These are phyloP conservation scores for Tachystola acroxantha DNA, from an alignment of 2,888 invertebrate genomes.

Conservation along the genomic window DNA sequence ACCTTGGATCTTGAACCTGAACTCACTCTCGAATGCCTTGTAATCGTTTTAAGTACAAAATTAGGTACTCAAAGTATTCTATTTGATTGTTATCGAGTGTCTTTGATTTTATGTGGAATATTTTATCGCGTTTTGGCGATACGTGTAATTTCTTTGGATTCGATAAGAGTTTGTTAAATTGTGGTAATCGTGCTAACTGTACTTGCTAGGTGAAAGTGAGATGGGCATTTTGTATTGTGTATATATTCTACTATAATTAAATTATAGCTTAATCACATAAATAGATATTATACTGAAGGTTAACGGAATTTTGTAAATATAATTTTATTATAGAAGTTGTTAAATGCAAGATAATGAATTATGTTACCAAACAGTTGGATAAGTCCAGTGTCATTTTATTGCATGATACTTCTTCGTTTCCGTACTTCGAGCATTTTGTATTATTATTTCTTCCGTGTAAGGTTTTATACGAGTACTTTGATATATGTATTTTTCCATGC, in stretches of 20 bases:
- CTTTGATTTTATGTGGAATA: conserved; percentile 15
- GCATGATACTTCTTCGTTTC: conserved; percentile 5
- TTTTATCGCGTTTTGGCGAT: conserved; percentile 27
- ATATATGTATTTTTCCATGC: conserved; percentile 2
- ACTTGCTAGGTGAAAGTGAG: conserved; percentile 29
- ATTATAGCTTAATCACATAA: conserved; percentile 34
- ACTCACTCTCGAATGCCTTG: conserved; percentile 49
- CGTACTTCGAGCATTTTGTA: conserved; percentile 10
- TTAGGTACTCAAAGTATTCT: conserved; percentile 19
- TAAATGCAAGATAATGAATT: conserved; percentile 34
- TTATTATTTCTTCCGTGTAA: conserved; percentile 3
- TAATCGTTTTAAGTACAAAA: conserved; percentile 57
- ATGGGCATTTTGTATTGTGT: conserved; percentile 49
- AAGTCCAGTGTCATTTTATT: conserved; percentile 33
- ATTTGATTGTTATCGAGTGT: conserved; percentile 6
- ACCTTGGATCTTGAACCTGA: background rate
- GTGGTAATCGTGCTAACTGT: conserved; percentile 13
- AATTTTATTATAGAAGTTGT: conserved; percentile 49
- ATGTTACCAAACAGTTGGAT: conserved; percentile 49
- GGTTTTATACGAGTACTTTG: background rate
- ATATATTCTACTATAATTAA: conserved; percentile 24
- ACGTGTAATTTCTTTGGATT: conserved; percentile 16
- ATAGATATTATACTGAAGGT: conserved; percentile 39
- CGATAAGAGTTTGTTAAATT: conserved; percentile 10
- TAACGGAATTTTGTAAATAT: conserved; percentile 66